Evolutionary conservation across 2,797 vertebrate species (phyloP).

Genomic region (Thunnus albacares): DNA sequence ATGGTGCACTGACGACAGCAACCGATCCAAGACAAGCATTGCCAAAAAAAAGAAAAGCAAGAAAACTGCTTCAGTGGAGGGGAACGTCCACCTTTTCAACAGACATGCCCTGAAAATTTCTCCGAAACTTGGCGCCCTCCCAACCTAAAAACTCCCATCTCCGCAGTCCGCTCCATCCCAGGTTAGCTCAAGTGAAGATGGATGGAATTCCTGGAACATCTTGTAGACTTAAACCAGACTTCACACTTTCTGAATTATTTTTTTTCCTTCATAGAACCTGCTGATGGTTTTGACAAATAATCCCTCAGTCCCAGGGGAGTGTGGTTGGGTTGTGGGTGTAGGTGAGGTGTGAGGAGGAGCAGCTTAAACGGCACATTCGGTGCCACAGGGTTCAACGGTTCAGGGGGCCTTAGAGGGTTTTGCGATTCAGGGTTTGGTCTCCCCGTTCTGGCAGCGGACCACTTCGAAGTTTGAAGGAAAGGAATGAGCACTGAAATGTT

Average conservation of each 20-base stretch:
- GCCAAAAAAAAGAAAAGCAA: slow-evolving; percentile 10
- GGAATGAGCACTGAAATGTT: slow-evolving; percentile 2
- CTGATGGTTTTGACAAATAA: slow-evolving; percentile 67
- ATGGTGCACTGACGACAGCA: slow-evolving; percentile 32
- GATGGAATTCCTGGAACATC: slow-evolving; percentile 67
- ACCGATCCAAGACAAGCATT: slow-evolving; percentile 65
- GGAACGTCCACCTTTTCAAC: slow-evolving; percentile 50
- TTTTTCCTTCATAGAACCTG: slow-evolving; percentile 28
- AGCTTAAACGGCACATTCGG: slow-evolving; percentile 46
- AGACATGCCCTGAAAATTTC: slow-evolving; percentile 28
- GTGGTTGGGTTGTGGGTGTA: slow-evolving; percentile 15
- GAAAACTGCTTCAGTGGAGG: slow-evolving; percentile 41
- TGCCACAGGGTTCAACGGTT: slow-evolving; percentile 6
- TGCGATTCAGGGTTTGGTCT: slow-evolving; percentile 31
- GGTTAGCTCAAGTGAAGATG: slow-evolving; percentile 44
- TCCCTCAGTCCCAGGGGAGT: slow-evolving; percentile 35
- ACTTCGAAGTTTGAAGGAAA: neutral
- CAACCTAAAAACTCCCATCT: slow-evolving; percentile 14
- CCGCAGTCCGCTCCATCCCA: slow-evolving; percentile 24
- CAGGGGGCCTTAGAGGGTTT: slow-evolving; percentile 4
- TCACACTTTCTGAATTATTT: slow-evolving; percentile 46
- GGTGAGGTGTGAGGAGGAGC: slow-evolving; percentile 37
- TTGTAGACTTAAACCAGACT: slow-evolving; percentile 70
- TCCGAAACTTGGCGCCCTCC: slow-evolving; percentile 22
- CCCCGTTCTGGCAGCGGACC: neutral